Evolutionary conservation across 1,140 invertebrate genomes (phyloP), one percentile per base, ranked within the genome.

Genomic region (Penaeus vannamei): DNA sequence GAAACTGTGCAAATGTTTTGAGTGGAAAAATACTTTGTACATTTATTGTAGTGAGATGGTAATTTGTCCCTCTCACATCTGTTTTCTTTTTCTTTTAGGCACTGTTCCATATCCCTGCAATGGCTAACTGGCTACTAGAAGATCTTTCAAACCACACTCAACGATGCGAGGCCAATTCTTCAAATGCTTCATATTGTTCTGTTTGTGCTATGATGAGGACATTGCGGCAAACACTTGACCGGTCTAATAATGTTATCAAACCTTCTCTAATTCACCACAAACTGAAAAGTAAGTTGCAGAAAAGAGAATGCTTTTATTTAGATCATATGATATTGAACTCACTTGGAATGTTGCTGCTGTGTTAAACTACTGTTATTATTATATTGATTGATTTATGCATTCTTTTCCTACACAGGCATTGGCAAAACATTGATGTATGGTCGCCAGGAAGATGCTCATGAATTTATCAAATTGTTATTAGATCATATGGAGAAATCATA

Each of bases 361-460:
- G 8, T 0, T 8, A 59, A 46, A 32, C 0, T 80, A 20, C 32
- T 23, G n/a, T 72, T 12, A 72, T 72, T 72, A 26, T 32, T 20
- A 26, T 72, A 26, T 72, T 32, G 5, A 72, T 72, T 32, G 12
- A 20, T 72, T 19, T 32, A 72, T 32, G 8, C 8, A 17, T 20
- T 72, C 36, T 60, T 77, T 76, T 23, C 59, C 23, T 17, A 7
- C 66, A 36, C 91, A 93, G 94, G 96, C 84, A 98, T 99, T 90
- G 98, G 98, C 92, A 96, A 97, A 93, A 97, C 98, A 92, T 95
- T 99, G 93, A 95, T 96, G 36, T 96, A 96, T 90, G 98, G 98
- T 0, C 94, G 97, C 79, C 98, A 99, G 94, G 98, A 99, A 94
- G 98, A 99, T 95, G 98, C 98, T 29, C 98, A 99, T 94, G 98